Conservation (phyloP, 2,797 vertebrate species). For the Phyllotis vaccarum region DNA sequence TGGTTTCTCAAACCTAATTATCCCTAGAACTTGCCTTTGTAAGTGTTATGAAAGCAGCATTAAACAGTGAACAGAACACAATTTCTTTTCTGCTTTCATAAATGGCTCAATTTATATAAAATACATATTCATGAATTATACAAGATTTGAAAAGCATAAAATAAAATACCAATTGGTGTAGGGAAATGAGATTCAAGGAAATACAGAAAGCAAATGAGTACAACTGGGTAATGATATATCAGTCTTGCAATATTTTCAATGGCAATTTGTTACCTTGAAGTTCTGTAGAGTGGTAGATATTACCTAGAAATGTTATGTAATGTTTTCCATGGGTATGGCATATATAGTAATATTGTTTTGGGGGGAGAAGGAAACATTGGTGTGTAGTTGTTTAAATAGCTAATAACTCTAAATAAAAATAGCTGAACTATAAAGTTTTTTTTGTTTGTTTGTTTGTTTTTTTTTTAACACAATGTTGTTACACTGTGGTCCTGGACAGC, state of each 20-base stretch:
- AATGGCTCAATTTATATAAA: slow-evolving; percentile 51
- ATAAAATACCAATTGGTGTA: not conserved
- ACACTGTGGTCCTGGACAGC: too few species aligned
- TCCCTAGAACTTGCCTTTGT: slow-evolving; percentile 33
- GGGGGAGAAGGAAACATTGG: too few species aligned
- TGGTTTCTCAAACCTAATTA: slow-evolving; percentile 60
- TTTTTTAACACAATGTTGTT: too few species aligned
- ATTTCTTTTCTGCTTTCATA: slow-evolving; percentile 20
- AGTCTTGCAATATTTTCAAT: not conserved
- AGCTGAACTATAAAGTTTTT: not conserved
- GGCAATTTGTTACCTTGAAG: not conserved
- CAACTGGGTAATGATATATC: not conserved
- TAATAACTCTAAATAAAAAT: not conserved
- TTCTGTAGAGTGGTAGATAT: not conserved
- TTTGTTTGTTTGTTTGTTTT: too few species aligned
- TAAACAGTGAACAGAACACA: slow-evolving; percentile 17
- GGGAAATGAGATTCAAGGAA: slow-evolving; percentile 11
- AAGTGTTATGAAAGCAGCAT: slow-evolving; percentile 28
- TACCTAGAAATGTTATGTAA: not conserved
- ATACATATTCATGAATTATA: slow-evolving; percentile 7
- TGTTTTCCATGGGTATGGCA: not conserved
- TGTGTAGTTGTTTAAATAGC: not conserved
- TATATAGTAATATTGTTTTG: not conserved
- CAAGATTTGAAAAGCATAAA: not conserved
- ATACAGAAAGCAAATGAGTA: not conserved